Evolutionary conservation across 2,113 vertebrate species (phyloP).

Genomic region (Sterrhoptilus dennistouni): DNA sequence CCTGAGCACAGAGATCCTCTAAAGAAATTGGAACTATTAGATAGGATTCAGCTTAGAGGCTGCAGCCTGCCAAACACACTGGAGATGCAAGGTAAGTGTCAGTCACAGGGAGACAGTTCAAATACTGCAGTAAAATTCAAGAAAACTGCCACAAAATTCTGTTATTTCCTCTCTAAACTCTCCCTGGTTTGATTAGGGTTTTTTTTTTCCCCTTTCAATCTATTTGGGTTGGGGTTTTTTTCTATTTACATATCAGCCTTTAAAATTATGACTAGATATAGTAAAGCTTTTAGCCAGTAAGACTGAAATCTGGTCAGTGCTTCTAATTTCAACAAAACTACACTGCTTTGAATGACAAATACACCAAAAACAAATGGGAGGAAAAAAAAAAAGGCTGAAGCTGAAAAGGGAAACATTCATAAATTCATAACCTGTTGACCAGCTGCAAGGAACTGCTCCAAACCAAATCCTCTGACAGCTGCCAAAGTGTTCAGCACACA

Average conservation of each 20-base stretch:
- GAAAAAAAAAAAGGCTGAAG: neutral
- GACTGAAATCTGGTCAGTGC: neutral
- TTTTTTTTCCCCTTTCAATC: accelerated
- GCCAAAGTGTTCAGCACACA: neutral
- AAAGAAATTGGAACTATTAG: neutral
- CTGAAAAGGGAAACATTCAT: neutral
- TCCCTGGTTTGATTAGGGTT: no score
- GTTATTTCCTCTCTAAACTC: neutral
- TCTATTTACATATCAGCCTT: neutral
- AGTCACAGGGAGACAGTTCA: neutral
- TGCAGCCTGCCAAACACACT: neutral
- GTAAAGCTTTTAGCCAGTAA: neutral
- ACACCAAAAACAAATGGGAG: neutral
- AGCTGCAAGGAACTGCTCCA: neutral
- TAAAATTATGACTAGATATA: neutral
- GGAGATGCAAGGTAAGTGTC: neutral
- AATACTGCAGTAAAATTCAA: neutral
- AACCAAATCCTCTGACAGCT: accelerated
- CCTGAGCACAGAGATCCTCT: neutral
- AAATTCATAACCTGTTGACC: neutral
- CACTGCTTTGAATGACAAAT: neutral
- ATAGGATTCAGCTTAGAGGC: neutral
- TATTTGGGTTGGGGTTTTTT: neutral
- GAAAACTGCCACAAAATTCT: neutral
- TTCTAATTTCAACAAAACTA: neutral